These are phyloP conservation scores for Trichechus manatus DNA, from an alignment of 2,113 vertebrate genomes.

Conservation along the genomic window DNA sequence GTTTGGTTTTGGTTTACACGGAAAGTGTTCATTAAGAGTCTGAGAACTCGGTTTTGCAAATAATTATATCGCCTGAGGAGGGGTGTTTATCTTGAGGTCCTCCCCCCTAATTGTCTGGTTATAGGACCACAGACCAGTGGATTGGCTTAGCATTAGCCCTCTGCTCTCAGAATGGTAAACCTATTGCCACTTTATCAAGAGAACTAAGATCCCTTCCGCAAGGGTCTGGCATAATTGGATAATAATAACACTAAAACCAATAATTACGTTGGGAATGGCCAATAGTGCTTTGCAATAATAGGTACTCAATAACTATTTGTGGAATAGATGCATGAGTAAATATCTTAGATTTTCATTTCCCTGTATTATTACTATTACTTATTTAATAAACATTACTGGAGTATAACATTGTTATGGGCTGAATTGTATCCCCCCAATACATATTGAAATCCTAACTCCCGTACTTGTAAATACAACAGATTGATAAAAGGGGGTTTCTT, in stretches of 20 bases:
- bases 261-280: neutral
- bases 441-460: neutral
- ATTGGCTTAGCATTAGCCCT: neutral
- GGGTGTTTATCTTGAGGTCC: neutral
- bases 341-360: conserved; percentile 16
- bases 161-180: neutral
- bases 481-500: neutral
- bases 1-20: neutral
- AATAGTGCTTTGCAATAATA: neutral
- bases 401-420: neutral
- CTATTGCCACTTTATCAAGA: conserved; percentile 12
- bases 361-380: neutral
- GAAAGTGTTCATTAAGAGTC: conserved; percentile 35
- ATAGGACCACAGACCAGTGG: neutral
- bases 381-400: conserved; percentile 9
- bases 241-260: conserved; percentile 15
- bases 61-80: neutral
- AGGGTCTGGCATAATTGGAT: neutral
- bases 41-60: neutral
- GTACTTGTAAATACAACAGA: neutral
- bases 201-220: neutral
- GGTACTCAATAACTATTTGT: conserved; percentile 15
- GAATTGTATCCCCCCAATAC: neutral
- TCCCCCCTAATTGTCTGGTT: neutral
- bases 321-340: neutral